Percentiles rank a stretch among this genome's conserved stretches.
These are phyloP conservation scores for Ranitomeya imitator DNA, from an alignment of 2,113 vertebrate genomes.

Conservation along the genomic window DNA sequence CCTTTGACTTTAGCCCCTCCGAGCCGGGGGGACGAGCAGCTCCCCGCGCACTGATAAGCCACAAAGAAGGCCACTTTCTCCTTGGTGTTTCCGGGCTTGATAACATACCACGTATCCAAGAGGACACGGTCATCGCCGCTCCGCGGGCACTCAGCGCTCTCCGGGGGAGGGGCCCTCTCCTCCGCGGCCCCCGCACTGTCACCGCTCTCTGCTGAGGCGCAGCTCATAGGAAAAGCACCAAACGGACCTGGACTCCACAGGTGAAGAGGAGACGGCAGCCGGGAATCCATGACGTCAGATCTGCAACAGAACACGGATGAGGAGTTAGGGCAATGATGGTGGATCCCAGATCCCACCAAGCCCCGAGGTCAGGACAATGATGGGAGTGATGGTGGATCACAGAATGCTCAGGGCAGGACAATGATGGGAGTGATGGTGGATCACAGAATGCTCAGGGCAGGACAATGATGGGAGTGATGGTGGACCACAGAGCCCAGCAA, in stretches of 20 bases:
- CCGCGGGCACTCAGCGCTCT: constrained; percentile 64
- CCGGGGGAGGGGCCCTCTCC: constrained; percentile 60
- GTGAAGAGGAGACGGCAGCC: constrained; percentile 87
- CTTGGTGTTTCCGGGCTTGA: constrained; percentile 96
- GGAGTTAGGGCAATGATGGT: not conserved
- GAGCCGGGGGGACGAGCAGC: constrained; percentile 69
- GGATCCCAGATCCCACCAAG: too few species aligned
- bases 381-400: too few species aligned
- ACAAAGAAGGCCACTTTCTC: constrained; percentile 97
- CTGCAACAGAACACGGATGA: constrained; percentile 55
- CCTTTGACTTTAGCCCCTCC: constrained; percentile 92
- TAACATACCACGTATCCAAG: constrained; percentile 95
- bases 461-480: too few species aligned
- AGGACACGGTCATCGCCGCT: constrained; percentile 87
- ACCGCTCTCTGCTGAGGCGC: constrained; percentile 65
- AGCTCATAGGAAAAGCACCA: constrained; percentile 88
- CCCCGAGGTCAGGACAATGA: too few species aligned
- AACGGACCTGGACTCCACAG: constrained; percentile 93
- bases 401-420: too few species aligned
- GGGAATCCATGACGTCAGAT: constrained; percentile 81
- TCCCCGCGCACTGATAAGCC: constrained; percentile 87
- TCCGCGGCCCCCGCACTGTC: constrained; percentile 64
- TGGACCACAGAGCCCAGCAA: too few species aligned
- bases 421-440: too few species aligned
- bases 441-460: too few species aligned